Evolutionary conservation across 2,113 vertebrate genomes (phyloP).

Genomic region (Chrysemys picta): DNA sequence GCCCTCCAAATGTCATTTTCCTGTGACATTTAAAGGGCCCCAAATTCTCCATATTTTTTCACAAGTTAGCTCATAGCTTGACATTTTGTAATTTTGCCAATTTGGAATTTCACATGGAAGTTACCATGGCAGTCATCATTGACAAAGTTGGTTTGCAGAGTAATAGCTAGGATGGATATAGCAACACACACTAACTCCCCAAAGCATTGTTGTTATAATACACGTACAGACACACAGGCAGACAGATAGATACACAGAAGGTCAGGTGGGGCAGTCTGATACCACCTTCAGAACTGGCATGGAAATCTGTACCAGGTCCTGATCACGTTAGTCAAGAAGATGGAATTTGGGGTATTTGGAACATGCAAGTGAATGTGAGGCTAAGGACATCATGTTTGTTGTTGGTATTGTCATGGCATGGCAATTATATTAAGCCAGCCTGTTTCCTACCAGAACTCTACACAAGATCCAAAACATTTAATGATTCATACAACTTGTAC

Average conservation of each 20-base stretch:
- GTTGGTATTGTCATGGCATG: neutral
- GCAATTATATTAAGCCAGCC: neutral
- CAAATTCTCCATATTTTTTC: neutral
- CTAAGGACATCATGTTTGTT: neutral
- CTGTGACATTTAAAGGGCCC: neutral
- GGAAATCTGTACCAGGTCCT: neutral
- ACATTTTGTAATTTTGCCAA: neutral
- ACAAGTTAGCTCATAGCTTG: neutral
- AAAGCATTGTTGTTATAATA: neutral
- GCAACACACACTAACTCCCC: neutral
- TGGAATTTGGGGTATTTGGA: neutral
- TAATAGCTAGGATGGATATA: neutral
- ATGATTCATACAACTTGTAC: neutral
- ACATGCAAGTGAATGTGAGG: neutral
- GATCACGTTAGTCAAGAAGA: fast-evolving
- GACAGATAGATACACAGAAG: neutral
- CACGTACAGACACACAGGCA: fast-evolving
- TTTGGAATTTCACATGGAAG: neutral
- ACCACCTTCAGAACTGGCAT: neutral
- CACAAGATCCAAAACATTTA: neutral
- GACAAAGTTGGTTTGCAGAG: neutral
- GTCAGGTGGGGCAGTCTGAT: neutral
- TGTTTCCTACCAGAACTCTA: neutral
- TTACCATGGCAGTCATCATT: neutral
- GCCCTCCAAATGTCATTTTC: neutral